Percentiles rank a stretch among this genome's conserved stretches.
Conservation (phyloP, 2,797 vertebrate species). For the Anguilla obscura region DNA sequence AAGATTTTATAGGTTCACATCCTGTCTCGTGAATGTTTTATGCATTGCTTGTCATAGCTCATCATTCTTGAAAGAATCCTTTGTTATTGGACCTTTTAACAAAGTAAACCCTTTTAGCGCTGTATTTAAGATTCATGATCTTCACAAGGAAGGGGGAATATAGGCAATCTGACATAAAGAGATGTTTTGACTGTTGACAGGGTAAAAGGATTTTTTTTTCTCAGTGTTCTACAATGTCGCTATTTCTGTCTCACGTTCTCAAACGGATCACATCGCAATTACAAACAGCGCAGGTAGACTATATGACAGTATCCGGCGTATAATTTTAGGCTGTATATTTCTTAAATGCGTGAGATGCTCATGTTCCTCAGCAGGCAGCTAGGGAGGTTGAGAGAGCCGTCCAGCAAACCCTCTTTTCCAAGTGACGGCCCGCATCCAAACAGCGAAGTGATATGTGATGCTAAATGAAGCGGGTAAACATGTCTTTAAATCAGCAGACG, state of each 20-base stretch:
- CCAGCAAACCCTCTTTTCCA: conserved; percentile 45
- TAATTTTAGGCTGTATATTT: neutral
- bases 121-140: conserved; percentile 57
- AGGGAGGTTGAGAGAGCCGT: neutral
- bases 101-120: conserved; percentile 63
- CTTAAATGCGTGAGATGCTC: neutral
- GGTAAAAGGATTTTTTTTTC: conserved; percentile 24
- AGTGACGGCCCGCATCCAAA: conserved; percentile 63
- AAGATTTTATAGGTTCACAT: conserved; percentile 48
- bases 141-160: conserved; percentile 54
- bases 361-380: neutral
- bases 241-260: neutral
- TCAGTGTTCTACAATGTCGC: neutral
- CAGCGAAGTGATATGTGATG: conserved; percentile 66
- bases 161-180: conserved; percentile 40
- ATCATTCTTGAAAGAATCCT: conserved; percentile 46
- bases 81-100: conserved; percentile 57
- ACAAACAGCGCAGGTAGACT: neutral
- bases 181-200: conserved; percentile 15
- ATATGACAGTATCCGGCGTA: neutral
- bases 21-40: conserved; percentile 47
- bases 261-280: neutral
- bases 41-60: conserved; percentile 43
- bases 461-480: conserved; percentile 78
- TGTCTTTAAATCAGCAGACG: conserved; percentile 71